A percentile compares a stretch with the other conserved stretches of the same genome.
Evolutionary conservation across 2,113 vertebrate genomes (phyloP).

Genomic region (Eclectus roratus): DNA sequence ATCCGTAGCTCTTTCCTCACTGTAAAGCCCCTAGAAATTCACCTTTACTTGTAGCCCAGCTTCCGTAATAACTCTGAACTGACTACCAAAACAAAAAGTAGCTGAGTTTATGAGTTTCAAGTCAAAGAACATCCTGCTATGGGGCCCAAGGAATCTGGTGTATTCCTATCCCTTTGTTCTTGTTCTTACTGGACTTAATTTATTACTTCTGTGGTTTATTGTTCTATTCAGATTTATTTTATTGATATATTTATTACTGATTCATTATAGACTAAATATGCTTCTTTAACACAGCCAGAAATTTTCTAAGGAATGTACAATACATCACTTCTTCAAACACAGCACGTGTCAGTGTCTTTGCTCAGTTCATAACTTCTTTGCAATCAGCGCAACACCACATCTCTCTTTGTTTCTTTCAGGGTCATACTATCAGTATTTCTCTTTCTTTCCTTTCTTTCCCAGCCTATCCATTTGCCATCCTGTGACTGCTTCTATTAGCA

Average conservation of each 20-base stretch:
- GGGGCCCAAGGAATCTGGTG: not conserved
- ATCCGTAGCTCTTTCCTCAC: not conserved
- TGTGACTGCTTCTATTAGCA: not conserved
- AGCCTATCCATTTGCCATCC: not conserved
- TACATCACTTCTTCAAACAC: not conserved
- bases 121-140: not conserved
- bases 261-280: not conserved
- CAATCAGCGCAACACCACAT: too few relatives aligned
- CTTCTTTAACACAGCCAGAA: not conserved
- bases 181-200: not conserved
- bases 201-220: not conserved
- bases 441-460: not conserved
- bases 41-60: not conserved
- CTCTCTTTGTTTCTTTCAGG: not conserved
- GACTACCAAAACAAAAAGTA: not conserved
- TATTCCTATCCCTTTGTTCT: not conserved
- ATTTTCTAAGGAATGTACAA: not conserved
- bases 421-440: not conserved
- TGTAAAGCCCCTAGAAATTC: not conserved
- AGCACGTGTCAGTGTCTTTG: not conserved
- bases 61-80: not conserved
- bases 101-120: not conserved
- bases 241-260: not conserved
- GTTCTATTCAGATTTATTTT: not conserved
- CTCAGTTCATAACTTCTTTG: not conserved